These are phyloP conservation scores for Eutolmus rufibarbis DNA, from an alignment of 2,888 invertebrate genomes.

Conservation along the genomic window DNA sequence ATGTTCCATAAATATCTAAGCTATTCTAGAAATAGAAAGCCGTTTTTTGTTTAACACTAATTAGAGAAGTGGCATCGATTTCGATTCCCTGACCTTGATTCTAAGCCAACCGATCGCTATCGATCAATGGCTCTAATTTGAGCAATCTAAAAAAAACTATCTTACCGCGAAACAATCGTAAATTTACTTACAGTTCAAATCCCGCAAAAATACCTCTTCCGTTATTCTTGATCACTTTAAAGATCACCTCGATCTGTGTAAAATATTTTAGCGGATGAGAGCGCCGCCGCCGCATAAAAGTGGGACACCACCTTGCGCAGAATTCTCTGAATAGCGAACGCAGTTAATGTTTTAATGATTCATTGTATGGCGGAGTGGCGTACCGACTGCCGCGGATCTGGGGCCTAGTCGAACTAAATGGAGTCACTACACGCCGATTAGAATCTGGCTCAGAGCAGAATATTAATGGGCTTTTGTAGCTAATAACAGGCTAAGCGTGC, in stretches of 20 bases:
- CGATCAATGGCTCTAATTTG: not conserved
- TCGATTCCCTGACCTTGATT: not conserved
- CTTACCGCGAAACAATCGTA: not conserved
- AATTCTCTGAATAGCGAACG: not conserved
- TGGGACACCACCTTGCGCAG: not conserved
- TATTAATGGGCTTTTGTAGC: not conserved
- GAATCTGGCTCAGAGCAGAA: not conserved
- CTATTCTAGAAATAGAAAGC: not conserved
- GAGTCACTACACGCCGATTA: not conserved
- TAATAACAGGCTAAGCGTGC: not conserved
- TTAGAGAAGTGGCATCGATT: not conserved
- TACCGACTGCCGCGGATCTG: not conserved
- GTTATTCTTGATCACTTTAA: not conserved
- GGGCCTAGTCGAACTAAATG: not conserved
- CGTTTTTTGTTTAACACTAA: not conserved
- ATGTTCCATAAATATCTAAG: not conserved
- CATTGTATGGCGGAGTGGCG: not conserved
- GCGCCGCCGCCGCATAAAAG: not conserved
- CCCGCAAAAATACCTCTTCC: not conserved
- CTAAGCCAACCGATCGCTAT: not conserved
- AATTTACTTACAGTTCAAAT: not conserved
- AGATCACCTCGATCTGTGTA: not conserved
- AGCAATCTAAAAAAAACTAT: not conserved
- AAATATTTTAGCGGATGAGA: not conserved
- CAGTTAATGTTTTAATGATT: constrained; percentile 11